Evolutionary conservation across 2,797 vertebrate genomes (phyloP), one percentile per base, ranked within the genome.

Genomic region (Enteromius fasciolatus): DNA sequence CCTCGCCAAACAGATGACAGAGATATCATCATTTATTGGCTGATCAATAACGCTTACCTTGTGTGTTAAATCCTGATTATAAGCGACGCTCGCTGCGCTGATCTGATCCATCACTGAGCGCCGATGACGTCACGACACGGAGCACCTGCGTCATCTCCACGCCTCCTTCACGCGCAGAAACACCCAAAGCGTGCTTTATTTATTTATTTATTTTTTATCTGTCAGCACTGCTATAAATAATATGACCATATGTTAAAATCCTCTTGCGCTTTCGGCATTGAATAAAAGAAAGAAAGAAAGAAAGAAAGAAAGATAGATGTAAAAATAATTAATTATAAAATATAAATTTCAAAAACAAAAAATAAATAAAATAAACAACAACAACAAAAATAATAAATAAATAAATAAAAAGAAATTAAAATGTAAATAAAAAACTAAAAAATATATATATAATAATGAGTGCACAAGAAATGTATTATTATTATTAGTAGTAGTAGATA

Each of bases 61-160:
- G 81, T 88, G 87, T 5, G 87, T 88, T 67, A 86, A 46, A 63
- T 86, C 85, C 66, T 86, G 80, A 68, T 88, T 84, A 61, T 88
- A 88, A 48, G 82, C 69, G 54, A 81, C 77, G 18, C 69, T 20
- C 74, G 76, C 83, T 2, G 76, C 59, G 74, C 63, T 75, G 36
- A 79, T 63, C 59, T 81, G 74, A 57, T 81, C 83, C 68, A 83
- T 86, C 25, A 31, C 87, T 52, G 44, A 73, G 72, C 48, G 20
- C 41, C 1, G 7, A 7, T 17, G 77, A 69, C 66, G 48, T 25
- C 25, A 57, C 23, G 57, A 28, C 77, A 28, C 77, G 0, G 17
- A 10, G 28, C 44, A 23, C 1, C 1, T 2, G 59, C 80, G 80
- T 81, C 57, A 81, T 9, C 7, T 1, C 7, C 50, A 52, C 50